Percentiles rank a stretch among this genome's conserved stretches.
phyloP scores from a whole-genome alignment of 2,113 vertebrate genomes.

The Tupaia chinensis region DNA sequence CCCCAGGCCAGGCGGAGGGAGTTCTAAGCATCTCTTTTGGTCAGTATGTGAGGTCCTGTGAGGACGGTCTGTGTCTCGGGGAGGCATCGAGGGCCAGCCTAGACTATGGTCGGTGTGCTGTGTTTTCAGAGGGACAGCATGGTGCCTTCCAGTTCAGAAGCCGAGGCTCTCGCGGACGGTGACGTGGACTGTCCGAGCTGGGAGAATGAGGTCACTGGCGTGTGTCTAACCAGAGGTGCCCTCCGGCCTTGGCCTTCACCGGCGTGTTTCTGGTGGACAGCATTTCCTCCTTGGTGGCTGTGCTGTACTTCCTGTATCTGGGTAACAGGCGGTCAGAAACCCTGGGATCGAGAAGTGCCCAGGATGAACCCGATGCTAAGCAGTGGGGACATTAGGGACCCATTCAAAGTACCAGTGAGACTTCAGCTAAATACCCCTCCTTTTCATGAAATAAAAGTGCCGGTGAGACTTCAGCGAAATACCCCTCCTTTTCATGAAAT shows the following conservation, averaged over 20 bases:
- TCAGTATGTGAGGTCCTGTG: fast-evolving
- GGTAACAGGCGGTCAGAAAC: not conserved
- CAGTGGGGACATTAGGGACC: fast-evolving
- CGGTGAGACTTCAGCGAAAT: fast-evolving
- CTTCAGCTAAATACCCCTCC: fast-evolving
- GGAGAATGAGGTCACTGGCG: not conserved
- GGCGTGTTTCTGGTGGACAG: not conserved
- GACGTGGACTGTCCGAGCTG: not conserved
- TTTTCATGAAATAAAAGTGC: not conserved
- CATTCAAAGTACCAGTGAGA: not conserved
- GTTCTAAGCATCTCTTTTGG: fast-evolving
- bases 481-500: fast-evolving
- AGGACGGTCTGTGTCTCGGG: not conserved
- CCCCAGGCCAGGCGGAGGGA: not conserved
- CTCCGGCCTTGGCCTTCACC: not conserved
- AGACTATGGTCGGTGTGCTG: not conserved
- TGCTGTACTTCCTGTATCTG: not conserved
- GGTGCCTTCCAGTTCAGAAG: too few relatives aligned
- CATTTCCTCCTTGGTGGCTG: fast-evolving
- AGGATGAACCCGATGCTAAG: not conserved
- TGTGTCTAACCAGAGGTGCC: not conserved
- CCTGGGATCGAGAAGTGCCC: not conserved
- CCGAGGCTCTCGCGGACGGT: not conserved
- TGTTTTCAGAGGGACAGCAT: not conserved
- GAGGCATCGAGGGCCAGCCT: not conserved